phyloP scores from a whole-genome alignment of 2,888 invertebrate genomes.

The Lasioglossum calceatum region DNA sequence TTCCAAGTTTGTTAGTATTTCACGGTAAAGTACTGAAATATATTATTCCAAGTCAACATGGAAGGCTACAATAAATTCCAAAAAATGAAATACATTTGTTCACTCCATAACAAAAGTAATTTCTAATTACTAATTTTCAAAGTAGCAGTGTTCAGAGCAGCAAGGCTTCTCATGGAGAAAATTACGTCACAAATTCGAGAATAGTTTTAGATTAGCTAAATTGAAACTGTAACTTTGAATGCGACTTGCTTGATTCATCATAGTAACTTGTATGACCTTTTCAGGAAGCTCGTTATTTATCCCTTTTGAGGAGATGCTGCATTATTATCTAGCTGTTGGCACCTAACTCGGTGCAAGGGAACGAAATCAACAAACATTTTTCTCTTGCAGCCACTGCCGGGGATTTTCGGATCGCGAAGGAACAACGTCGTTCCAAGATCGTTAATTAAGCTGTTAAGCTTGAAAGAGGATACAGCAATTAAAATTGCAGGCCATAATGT shows the following conservation, averaged over 20 bases:
- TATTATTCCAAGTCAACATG: too few species aligned
- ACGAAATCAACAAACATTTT: neutral
- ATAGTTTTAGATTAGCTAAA: neutral
- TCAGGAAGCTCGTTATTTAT: too few species aligned
- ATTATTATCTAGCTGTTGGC: neutral
- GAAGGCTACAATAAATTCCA: too few species aligned
- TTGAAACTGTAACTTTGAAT: neutral
- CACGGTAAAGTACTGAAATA: too few species aligned
- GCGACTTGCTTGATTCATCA: neutral
- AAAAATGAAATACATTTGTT: too few species aligned
- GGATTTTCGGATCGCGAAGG: neutral
- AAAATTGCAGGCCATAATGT: conserved; percentile 27
- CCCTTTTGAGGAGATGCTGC: neutral
- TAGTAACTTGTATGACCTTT: too few species aligned
- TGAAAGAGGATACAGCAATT: conserved; percentile 23
- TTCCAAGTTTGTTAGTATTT: too few species aligned
- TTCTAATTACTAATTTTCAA: neutral
- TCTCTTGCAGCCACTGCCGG: neutral
- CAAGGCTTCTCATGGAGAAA: neutral
- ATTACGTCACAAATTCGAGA: too few species aligned
- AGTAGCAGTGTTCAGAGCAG: neutral
- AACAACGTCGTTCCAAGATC: conserved; percentile 16
- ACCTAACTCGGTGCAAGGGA: neutral
- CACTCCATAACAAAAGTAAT: neutral
- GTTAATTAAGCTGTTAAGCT: conserved; percentile 35